A percentile compares a stretch with the other conserved stretches of the same genome.
Evolutionary conservation across 2,113 vertebrate genomes (phyloP).

Genomic region (Paraplagusia blochii): DNA sequence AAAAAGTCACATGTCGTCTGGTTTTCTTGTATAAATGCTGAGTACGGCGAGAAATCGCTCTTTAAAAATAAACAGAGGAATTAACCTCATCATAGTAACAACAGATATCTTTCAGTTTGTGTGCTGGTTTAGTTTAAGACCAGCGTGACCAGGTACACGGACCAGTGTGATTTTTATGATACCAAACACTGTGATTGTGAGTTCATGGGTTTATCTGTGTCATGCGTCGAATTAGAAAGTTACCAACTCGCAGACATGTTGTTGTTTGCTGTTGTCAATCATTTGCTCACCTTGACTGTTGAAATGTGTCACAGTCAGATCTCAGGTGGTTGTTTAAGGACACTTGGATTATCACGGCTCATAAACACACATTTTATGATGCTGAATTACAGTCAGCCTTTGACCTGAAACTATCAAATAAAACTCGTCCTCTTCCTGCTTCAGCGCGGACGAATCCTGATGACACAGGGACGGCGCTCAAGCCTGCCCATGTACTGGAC

Average conservation of each 20-base stretch:
- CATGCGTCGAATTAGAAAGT: not conserved
- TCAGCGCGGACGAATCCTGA: not conserved
- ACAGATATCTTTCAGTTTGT: too few relatives aligned
- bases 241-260: not conserved
- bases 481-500: too few relatives aligned
- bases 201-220: not conserved
- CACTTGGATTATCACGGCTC: conserved; percentile 21
- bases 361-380: conserved; percentile 56
- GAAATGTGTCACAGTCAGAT: conserved; percentile 17
- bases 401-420: conserved; percentile 34
- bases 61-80: too few relatives aligned
- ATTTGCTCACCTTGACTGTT: conserved; percentile 40
- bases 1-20: too few relatives aligned
- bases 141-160: too few relatives aligned
- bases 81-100: too few relatives aligned
- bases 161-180: too few relatives aligned
- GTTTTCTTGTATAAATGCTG: too few relatives aligned
- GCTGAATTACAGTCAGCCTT: conserved; percentile 51
- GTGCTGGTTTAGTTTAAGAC: too few relatives aligned
- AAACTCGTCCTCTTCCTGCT: conserved; percentile 12
- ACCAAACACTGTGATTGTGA: too few relatives aligned
- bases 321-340: conserved; percentile 39
- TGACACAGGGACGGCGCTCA: not conserved
- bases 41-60: too few relatives aligned
- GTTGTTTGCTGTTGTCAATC: conserved; percentile 37